Evolutionary conservation across 2,797 vertebrate genomes (phyloP).

Genomic region (Varecia variegata): DNA sequence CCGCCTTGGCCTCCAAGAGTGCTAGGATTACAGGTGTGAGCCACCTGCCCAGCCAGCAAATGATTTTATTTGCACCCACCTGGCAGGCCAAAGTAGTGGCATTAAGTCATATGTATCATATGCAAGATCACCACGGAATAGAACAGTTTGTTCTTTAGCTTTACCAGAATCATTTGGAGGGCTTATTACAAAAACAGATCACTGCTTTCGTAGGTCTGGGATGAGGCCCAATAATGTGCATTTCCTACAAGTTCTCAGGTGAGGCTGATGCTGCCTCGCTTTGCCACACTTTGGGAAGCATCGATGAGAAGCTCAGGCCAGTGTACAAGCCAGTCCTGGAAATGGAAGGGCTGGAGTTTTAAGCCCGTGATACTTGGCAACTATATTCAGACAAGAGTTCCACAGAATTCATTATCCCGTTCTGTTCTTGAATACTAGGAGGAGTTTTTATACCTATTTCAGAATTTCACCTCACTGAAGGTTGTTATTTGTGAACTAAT

Average conservation of each 20-base stretch:
- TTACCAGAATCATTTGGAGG: not conserved
- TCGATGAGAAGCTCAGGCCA: not conserved
- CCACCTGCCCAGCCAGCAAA: not conserved
- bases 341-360: not conserved
- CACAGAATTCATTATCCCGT: not conserved
- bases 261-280: not conserved
- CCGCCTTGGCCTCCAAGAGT: not conserved
- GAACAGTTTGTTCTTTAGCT: not conserved
- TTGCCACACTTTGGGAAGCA: not conserved
- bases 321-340: not conserved
- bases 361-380: not conserved
- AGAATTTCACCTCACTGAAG: not conserved
- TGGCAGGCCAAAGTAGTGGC: not conserved
- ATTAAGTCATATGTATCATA: not conserved
- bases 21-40: not conserved
- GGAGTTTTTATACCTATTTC: not conserved
- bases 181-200: too few species aligned
- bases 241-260: not conserved
- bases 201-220: not conserved
- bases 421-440: not conserved
- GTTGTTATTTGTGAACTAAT: not conserved
- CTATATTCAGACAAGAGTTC: not conserved
- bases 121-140: not conserved
- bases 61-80: not conserved
- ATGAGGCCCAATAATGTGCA: rapidly evolving